A percentile compares a stretch with the other conserved stretches of the same genome.
phyloP scores from a whole-genome alignment of 1,140 invertebrate genomes.

The Spodoptera frugiperda region DNA sequence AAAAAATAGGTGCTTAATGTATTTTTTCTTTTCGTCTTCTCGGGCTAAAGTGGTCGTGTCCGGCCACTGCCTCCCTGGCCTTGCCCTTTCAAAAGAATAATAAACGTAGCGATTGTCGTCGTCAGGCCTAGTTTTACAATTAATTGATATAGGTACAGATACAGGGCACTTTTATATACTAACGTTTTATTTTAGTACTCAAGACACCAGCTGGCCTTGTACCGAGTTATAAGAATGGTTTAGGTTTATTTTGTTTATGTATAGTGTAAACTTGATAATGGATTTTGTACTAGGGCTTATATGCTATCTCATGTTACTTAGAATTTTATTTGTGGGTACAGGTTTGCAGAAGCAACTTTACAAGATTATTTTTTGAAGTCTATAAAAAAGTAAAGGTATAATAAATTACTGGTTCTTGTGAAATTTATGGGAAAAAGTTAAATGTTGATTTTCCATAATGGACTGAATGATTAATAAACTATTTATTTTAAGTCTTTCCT shows the following conservation, averaged over 20 bases:
- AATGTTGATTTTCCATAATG: too few relatives aligned
- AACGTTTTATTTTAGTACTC: not conserved
- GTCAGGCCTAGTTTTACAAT: slow-evolving; percentile 39
- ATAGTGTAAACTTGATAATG: not conserved
- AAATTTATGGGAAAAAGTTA: too few relatives aligned
- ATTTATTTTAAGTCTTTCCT: too few relatives aligned
- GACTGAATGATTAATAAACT: too few relatives aligned
- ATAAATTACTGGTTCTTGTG: too few relatives aligned
- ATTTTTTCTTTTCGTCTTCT: slow-evolving; percentile 37
- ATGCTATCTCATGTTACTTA: too few relatives aligned
- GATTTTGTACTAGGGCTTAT: too few relatives aligned
- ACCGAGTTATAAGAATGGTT: slow-evolving; percentile 4
- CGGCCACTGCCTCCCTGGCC: slow-evolving; percentile 9
- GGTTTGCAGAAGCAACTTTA: too few relatives aligned
- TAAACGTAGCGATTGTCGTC: slow-evolving; percentile 25
- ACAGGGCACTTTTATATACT: not conserved
- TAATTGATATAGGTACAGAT: slow-evolving; percentile 8
- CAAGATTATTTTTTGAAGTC: too few relatives aligned
- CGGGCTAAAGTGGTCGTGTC: not conserved
- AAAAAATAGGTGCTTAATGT: not conserved
- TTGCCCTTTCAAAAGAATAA: slow-evolving; percentile 20
- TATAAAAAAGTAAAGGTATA: too few relatives aligned
- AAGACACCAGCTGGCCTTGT: slow-evolving; percentile 6
- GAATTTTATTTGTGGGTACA: too few relatives aligned
- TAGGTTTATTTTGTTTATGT: not conserved